A percentile compares a stretch with the other conserved stretches of the same genome.
Conservation (phyloP, 2,888 invertebrate genomes). For the Dryobotodes eremita region DNA sequence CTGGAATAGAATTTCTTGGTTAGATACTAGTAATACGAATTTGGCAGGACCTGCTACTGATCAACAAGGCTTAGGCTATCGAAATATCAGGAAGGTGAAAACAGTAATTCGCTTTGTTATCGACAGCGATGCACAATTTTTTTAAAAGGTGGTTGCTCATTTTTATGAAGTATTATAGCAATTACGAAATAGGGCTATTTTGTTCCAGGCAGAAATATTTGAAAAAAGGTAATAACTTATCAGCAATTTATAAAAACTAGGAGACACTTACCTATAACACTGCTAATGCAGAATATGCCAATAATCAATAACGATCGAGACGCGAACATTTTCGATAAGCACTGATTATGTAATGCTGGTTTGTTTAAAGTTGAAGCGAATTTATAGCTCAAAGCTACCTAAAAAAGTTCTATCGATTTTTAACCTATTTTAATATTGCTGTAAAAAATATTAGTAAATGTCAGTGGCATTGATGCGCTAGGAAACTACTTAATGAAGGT, state of each 20-base stretch:
- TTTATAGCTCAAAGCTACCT: constrained; percentile 17
- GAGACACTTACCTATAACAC: constrained; percentile 33
- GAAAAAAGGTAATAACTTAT: background rate
- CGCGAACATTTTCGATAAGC: constrained; percentile 23
- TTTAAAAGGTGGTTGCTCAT: background rate
- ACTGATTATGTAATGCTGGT: constrained; percentile 17
- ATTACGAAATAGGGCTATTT: background rate
- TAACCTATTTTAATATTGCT: background rate
- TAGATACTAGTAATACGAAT: background rate
- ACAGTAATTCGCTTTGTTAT: background rate
- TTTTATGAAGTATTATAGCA: background rate
- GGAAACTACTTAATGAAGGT: background rate
- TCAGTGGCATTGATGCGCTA: constrained; percentile 1
- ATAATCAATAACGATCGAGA: constrained; percentile 6
- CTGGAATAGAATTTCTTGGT: constrained; percentile 28
- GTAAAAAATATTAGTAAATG: constrained; percentile 6
- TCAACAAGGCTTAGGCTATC: background rate
- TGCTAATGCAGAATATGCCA: constrained; percentile 31
- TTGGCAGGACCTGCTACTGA: background rate
- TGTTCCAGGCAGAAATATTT: background rate
- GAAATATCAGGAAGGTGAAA: background rate
- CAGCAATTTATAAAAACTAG: background rate
- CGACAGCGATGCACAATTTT: background rate
- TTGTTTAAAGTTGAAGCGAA: background rate
- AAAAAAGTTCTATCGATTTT: constrained; percentile 14